Conservation (phyloP, 2,888 invertebrate species). For the Caenorhabditis sulstoni region DNA sequence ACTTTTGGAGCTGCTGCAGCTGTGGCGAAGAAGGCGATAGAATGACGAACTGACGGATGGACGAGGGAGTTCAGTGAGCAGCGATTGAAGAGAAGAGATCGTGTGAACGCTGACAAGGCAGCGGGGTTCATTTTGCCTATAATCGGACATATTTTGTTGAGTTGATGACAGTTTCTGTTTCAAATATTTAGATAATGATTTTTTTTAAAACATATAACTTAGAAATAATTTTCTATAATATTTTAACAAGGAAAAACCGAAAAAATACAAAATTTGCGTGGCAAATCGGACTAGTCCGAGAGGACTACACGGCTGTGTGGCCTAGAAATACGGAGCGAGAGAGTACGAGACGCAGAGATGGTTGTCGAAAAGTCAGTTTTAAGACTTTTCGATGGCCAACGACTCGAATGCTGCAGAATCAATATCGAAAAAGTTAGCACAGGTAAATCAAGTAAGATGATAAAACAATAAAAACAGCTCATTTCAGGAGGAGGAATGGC, state of each 20-base stretch:
- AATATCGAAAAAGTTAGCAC: slow-evolving; percentile 51
- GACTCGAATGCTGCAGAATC: slow-evolving; percentile 40
- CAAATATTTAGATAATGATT: too few species aligned
- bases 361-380: too few species aligned
- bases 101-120: slow-evolving; percentile 29
- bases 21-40: slow-evolving; percentile 34
- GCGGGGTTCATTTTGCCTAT: slow-evolving; percentile 19
- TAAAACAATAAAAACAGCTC: too few species aligned
- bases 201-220: neutral
- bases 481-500: slow-evolving; percentile 79
- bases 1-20: slow-evolving; percentile 43
- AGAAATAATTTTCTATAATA: too few species aligned
- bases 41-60: neutral
- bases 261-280: slow-evolving; percentile 41
- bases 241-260: neutral
- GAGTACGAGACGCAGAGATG: too few species aligned
- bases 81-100: slow-evolving; percentile 36
- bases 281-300: slow-evolving; percentile 31
- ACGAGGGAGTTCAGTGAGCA: slow-evolving; percentile 1
- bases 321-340: slow-evolving; percentile 25
- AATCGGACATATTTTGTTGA: neutral
- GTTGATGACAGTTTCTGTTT: too few species aligned
- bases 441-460: slow-evolving; percentile 15
- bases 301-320: slow-evolving; percentile 40
- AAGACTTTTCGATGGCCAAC: slow-evolving; percentile 9